A percentile compares a stretch with the other conserved stretches of the same genome.
Evolutionary conservation across 2,888 invertebrate genomes (phyloP).

Genomic region (Xestobium rufovillosum): DNA sequence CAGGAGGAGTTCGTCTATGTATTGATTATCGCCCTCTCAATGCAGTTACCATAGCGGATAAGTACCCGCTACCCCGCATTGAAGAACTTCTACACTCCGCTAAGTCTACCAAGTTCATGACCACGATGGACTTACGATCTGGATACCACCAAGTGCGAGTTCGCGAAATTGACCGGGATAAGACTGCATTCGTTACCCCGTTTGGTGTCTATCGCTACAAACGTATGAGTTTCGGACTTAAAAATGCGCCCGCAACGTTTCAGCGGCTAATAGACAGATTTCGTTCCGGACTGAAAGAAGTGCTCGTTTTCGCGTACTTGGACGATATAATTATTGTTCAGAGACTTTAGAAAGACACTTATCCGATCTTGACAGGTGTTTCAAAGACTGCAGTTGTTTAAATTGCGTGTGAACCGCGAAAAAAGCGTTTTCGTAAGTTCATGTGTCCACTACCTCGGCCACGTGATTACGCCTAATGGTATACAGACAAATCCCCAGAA

Average conservation of each 20-base stretch:
- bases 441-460: slow-evolving; percentile 2
- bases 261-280: slow-evolving; percentile 5
- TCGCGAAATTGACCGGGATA: slow-evolving; percentile 5
- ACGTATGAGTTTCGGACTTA: slow-evolving; percentile 5
- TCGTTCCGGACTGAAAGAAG: not conserved
- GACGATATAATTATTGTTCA: too few species aligned
- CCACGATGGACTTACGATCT: slow-evolving; percentile 4
- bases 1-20: slow-evolving; percentile 27
- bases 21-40: slow-evolving; percentile 28
- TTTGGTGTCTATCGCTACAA: slow-evolving; percentile 9
- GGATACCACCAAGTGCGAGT: slow-evolving; percentile 6
- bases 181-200: slow-evolving; percentile 12
- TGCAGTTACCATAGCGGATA: not conserved
- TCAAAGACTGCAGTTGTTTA: slow-evolving; percentile 1
- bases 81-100: slow-evolving; percentile 4
- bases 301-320: too few species aligned
- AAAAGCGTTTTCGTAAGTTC: slow-evolving; percentile 1
- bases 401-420: not conserved
- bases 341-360: slow-evolving; percentile 2
- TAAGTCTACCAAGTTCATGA: too few species aligned
- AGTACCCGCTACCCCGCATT: slow-evolving; percentile 4
- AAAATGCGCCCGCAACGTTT: slow-evolving; percentile 8
- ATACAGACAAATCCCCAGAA: not conserved
- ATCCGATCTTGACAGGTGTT: not conserved
- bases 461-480: not conserved